Base-by-base conservation (phyloP, 2,797 vertebrate species). In the Lithobates sylvaticus region DNA sequence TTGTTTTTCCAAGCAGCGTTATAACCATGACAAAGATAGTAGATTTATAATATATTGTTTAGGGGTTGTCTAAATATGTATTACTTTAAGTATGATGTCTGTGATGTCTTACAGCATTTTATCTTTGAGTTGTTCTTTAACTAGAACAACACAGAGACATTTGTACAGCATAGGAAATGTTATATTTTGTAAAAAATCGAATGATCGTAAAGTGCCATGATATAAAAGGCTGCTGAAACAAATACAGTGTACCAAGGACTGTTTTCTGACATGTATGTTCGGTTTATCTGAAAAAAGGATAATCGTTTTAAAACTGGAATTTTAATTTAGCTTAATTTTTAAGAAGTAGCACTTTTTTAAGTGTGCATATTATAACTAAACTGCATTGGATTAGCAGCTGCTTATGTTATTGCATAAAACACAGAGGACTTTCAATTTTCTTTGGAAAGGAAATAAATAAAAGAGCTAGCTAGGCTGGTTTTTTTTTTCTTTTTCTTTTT, bases 41-140 rank as follows among this genome's bases (percentile, higher is more conserved):
- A 88, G 84, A 93, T 90, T 90, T 90, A 91, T 94, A 94, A 93
- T 94, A 93, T 94, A 93, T 94, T 93, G 92, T 88, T 86, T 61
- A 68, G 13, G 13, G 36, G 26, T 32, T 44, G 34, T 86, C 67
- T 76, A n/a, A 81, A n/a, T 81, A 75, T 42, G 23, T 80, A 75
- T 79, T 72, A 73, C 34, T 73, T 42, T 69, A 68, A 44, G 81
- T 61, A 81, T 50, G 16, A 80, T 71, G 67, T 58, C 12, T 58
- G 27, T 80, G 26, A 67, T 67, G n/a, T 61, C 54, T n/a, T 23
- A 18, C 36, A 29, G 29, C 3, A n/a, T 80, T 23, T 29, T 44
- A 39, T 69, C 29, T 32, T 18, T 39, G 26, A 27, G 65, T 10
- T 67, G 26, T 29, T 67, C 23, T 64, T 50, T 18, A 50, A 50